These are phyloP conservation scores for Macrotis lagotis DNA, from an alignment of 2,113 vertebrate genomes.

Conservation along the genomic window DNA sequence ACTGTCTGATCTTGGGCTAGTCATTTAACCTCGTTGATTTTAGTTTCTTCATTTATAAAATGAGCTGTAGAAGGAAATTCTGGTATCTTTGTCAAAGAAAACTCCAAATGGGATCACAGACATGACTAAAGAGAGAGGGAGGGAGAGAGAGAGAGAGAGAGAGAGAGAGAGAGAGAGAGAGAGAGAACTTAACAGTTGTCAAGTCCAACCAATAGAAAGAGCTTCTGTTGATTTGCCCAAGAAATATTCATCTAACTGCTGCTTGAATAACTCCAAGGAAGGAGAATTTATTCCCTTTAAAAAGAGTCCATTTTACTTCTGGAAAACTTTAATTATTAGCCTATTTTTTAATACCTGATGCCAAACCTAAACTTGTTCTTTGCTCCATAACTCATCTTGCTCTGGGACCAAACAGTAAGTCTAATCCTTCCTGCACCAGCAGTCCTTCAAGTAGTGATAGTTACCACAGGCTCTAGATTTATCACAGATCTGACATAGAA, in stretches of 20 bases:
- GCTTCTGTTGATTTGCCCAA: background rate
- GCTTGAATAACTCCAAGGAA: background rate
- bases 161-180: too few species aligned
- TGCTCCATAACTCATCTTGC: background rate
- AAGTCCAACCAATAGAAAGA: background rate
- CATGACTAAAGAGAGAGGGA: too few species aligned
- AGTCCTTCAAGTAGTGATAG: background rate
- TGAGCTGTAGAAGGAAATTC: background rate
- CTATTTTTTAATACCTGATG: background rate
- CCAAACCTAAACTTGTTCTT: background rate
- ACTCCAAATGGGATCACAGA: background rate
- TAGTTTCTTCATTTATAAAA: background rate
- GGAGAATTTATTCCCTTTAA: background rate
- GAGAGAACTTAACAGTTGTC: background rate
- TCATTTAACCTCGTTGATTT: background rate
- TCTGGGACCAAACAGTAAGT: background rate
- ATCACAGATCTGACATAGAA: background rate
- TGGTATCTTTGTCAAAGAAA: background rate
- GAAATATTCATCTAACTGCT: background rate
- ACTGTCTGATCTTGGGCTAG: background rate
- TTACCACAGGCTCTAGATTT: background rate
- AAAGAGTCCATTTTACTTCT: background rate
- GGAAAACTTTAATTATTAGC: background rate
- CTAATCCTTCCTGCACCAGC: background rate
- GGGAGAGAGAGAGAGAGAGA: too few species aligned